Percentiles rank a stretch among this genome's conserved stretches.
These are phyloP conservation scores for Fistularia commersonii DNA, from an alignment of 2,797 vertebrate genomes.

Conservation along the genomic window DNA sequence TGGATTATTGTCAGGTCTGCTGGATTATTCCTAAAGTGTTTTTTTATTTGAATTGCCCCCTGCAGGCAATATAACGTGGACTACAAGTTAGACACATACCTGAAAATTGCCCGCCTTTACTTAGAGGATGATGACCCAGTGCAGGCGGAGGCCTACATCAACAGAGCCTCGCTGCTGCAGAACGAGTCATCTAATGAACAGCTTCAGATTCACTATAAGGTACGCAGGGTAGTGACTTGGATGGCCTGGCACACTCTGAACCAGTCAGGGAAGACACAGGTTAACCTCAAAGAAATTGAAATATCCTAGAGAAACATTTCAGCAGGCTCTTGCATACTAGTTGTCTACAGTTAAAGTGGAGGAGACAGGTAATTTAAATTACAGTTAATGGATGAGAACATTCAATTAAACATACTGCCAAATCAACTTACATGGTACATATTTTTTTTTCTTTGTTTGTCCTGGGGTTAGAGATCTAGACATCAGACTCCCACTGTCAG, in stretches of 20 bases:
- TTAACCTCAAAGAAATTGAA: not conserved
- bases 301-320: not conserved
- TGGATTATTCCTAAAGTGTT: no score
- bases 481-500: no score
- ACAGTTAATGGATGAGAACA: no score
- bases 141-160: slow-evolving; percentile 98
- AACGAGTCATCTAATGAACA: slow-evolving; percentile 98
- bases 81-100: slow-evolving; percentile 96
- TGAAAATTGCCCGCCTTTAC: slow-evolving; percentile 97
- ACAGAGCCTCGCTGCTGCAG: slow-evolving; percentile 94
- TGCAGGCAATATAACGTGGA: slow-evolving; percentile 95
- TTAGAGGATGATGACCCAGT: slow-evolving; percentile 97
- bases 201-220: slow-evolving; percentile 98
- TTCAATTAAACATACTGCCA: no score
- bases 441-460: no score
- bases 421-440: no score
- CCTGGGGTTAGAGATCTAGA: no score
- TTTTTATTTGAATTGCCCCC: slow-evolving; percentile 2
- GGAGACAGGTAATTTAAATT: no score
- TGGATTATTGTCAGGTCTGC: not conserved
- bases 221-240: slow-evolving; percentile 23
- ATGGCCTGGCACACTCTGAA: no score
- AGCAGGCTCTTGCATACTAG: no score
- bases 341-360: no score
- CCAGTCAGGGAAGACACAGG: no score